Evolutionary conservation across 2,888 invertebrate genomes (phyloP).

Genomic region (Nasonovia ribisnigri): DNA sequence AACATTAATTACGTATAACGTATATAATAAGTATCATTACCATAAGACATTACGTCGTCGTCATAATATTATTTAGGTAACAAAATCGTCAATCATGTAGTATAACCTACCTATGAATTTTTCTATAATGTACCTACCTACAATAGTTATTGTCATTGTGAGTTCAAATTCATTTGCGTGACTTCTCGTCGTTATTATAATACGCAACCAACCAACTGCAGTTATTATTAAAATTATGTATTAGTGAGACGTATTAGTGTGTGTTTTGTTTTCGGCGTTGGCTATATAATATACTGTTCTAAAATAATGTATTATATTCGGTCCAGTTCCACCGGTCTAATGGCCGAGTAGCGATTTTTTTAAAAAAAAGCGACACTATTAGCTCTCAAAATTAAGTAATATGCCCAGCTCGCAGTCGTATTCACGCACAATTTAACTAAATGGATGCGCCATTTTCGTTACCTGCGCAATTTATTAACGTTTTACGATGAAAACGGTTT

Average conservation of each 20-base stretch:
- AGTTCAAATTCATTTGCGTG: background rate
- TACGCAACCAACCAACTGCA: too few relatives aligned
- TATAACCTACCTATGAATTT: background rate
- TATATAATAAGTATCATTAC: background rate
- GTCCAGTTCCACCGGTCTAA: background rate
- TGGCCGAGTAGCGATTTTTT: background rate
- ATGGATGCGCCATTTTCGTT: background rate
- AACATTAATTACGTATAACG: too few relatives aligned
- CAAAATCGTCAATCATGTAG: background rate
- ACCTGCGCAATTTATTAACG: background rate
- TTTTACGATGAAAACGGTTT: background rate
- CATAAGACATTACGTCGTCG: background rate
- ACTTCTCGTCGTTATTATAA: background rate
- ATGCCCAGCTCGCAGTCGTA: background rate
- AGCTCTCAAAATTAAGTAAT: background rate
- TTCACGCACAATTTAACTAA: slow-evolving; percentile 22
- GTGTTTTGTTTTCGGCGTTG: background rate
- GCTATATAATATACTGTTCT: background rate
- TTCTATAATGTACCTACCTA: background rate
- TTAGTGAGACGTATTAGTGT: too few relatives aligned
- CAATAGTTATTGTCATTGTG: too few relatives aligned
- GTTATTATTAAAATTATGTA: background rate
- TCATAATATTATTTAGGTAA: background rate
- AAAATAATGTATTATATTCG: background rate
- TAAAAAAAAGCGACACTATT: background rate